Base-by-base conservation (phyloP, 2,797 vertebrate genomes). In the Notoglanidium macrostoma region DNA sequence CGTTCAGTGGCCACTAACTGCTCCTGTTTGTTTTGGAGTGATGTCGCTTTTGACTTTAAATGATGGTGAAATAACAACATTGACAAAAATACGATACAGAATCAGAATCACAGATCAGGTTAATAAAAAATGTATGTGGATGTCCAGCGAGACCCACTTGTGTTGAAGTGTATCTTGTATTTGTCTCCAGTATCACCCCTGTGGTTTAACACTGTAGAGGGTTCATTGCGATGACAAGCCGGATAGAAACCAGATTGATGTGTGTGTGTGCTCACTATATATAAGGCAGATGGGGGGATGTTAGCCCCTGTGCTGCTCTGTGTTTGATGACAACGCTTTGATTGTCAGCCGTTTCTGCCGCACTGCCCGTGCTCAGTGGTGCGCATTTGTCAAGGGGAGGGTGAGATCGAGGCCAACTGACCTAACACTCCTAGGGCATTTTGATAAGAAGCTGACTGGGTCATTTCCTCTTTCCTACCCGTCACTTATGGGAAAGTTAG, bases 161-260 rank as follows among this genome's bases (percentile, higher is more conserved):
- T 85, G 72, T 89, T 88, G 79, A 90, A 87, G 89, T 88, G 86
- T 86, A 88, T 89, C 85, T 83, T 91, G 84, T 91, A 89, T 91
- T 90, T 89, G 88, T 90, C 87, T 91, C 88, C 85, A 88, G 90
- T 90, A 86, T 90, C 89, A 90, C 89, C 88, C 86, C 89, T 90
- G 89, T 87, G 91, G 89, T 90, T 91, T 90, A 90, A 89, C 89
- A 78, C 89, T 89, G 90, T 85, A 84, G 90, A 86, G 85, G 89
- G 90, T 90, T 90, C 89, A 90, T 88, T 89, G 89, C 67, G 91
- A 90, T 89, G 91, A 90, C 91, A 90, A 89, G 89, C 73, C 81
- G 72, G 90, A 90, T 90, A 87, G 89, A 90, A 90, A 88, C 86
- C 85, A 88, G 88, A 90, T 91, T 89, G 88, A 91, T 90, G 87